A percentile compares a stretch with the other conserved stretches of the same genome.
These are phyloP conservation scores for Melanotaenia boesemani DNA, from an alignment of 2,797 vertebrate species.

Conservation along the genomic window DNA sequence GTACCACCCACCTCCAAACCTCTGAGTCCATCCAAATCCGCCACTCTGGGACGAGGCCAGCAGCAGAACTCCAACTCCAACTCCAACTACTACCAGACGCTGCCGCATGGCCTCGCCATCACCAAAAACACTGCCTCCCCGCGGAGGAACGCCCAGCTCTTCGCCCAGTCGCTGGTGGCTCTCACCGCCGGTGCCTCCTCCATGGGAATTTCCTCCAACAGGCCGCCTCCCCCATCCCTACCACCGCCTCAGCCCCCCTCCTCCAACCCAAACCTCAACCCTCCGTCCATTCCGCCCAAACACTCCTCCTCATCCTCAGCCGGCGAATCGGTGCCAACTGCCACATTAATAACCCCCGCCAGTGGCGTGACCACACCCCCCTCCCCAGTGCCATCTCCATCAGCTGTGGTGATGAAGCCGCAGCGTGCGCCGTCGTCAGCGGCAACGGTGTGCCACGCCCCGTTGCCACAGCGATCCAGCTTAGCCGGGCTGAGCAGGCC, in stretches of 20 bases:
- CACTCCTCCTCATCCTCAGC: slow-evolving; percentile 65
- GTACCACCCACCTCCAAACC: slow-evolving; percentile 42
- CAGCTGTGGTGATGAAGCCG: slow-evolving; percentile 75
- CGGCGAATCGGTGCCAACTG: slow-evolving; percentile 77
- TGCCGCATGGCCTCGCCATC: slow-evolving; percentile 82
- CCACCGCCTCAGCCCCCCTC: slow-evolving; percentile 75
- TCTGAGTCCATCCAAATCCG: slow-evolving; percentile 66
- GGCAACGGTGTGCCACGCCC: slow-evolving; percentile 71
- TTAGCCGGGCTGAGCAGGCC: slow-evolving; percentile 88
- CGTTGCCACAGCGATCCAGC: slow-evolving; percentile 82
- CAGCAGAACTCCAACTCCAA: slow-evolving; percentile 64
- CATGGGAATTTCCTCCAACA: slow-evolving; percentile 72
- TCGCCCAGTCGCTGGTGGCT: slow-evolving; percentile 80
- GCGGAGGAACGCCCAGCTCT: slow-evolving; percentile 75
- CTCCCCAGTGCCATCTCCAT: slow-evolving; percentile 67
- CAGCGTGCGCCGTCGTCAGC: slow-evolving; percentile 59
- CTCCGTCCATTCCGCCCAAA: slow-evolving; percentile 62
- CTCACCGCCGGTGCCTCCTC: slow-evolving; percentile 75
- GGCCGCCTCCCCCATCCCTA: slow-evolving; percentile 76
- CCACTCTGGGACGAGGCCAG: slow-evolving; percentile 71
- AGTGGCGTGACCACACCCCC: slow-evolving; percentile 69
- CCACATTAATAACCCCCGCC: slow-evolving; percentile 80
- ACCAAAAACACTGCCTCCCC: slow-evolving; percentile 73
- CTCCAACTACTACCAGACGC: slow-evolving; percentile 76
- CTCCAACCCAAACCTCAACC: slow-evolving; percentile 60